Conservation (phyloP, 2,797 vertebrate species). For the Geotrypetes seraphini region DNA sequence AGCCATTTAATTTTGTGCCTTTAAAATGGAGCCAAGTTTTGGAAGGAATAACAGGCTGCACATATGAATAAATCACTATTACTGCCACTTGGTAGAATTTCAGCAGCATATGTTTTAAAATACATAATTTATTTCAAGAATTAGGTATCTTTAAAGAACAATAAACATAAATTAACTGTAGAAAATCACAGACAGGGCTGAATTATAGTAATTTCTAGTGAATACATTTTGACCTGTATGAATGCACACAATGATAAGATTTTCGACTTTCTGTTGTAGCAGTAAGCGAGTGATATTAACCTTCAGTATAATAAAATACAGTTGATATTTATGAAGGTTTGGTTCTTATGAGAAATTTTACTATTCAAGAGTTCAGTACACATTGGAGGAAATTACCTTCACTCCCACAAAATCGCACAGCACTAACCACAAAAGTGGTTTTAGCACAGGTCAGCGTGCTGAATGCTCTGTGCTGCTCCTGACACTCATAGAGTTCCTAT, state of each 20-base stretch:
- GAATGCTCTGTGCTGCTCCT: too few species aligned
- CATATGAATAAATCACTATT: background rate
- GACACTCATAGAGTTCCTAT: too few species aligned
- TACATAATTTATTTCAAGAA: background rate
- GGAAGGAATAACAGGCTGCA: background rate
- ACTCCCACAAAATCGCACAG: too few species aligned
- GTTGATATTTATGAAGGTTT: too few species aligned
- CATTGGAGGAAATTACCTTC: too few species aligned
- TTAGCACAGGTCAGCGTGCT: too few species aligned
- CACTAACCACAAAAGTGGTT: too few species aligned
- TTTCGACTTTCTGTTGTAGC: too few species aligned
- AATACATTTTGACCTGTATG: background rate
- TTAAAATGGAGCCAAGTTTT: background rate
- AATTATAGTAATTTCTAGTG: background rate
- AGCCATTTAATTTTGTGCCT: slow-evolving; percentile 1
- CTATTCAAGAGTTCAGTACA: too few species aligned
- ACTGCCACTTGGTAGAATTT: background rate
- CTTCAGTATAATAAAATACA: too few species aligned
- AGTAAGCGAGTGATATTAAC: too few species aligned
- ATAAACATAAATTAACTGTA: background rate
- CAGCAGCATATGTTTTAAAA: background rate
- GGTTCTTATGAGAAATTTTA: too few species aligned
- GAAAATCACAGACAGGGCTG: slow-evolving; percentile 5
- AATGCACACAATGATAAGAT: background rate
- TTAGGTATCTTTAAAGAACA: background rate